Base-by-base conservation (phyloP, 2,797 vertebrate genomes). In the Rhodeus uyekii region DNA sequence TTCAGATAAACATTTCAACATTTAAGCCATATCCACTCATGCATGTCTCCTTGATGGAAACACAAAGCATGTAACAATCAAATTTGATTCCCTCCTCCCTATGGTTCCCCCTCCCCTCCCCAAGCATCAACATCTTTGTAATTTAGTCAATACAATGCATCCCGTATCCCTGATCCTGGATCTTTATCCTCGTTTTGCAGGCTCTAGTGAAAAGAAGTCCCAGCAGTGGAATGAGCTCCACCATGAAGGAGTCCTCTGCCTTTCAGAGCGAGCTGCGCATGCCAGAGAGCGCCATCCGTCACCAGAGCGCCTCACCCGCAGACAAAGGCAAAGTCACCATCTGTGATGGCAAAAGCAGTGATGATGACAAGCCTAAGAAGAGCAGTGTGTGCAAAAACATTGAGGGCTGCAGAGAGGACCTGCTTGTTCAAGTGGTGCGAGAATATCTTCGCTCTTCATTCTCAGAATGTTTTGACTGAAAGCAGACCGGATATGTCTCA, bases 161-260 rank as follows among this genome's bases (percentile, higher is more conserved):
- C 48, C 2, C 22, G 39, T 19, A 29, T 82, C 4, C 14, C 83
- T 85, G 13, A 84, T 77, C 24, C 19, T 73, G 29, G 4, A 16
- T 73, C 22, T 58, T 4, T 55, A 14, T 78, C 1, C 3, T 67
- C 76, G n/a, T 67, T 38, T 58, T 53, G 46, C 83, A 99, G 98
- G 98, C 98, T 0, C 79, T 99, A 91, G 97, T 99, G 78, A 99
- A 99, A 87, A 95, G 98, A 88, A 98, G 98, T 78, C 98, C 98
- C 42, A 99, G 97, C 92, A 98, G 97, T 9, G 97, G 98, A 50
- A 97, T 99, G 88, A 93, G 97, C 89, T 97, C 98, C 34, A 97
- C 97, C 85, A 93, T 99, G 93, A 99, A 99, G 90, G 98, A 99
- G 76, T 94, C 95, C 0, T 99, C 98, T 0, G 98, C 97, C 0